These are phyloP conservation scores for Macrostomum lignano DNA, from an alignment of 1,140 invertebrate genomes.

Conservation along the genomic window DNA sequence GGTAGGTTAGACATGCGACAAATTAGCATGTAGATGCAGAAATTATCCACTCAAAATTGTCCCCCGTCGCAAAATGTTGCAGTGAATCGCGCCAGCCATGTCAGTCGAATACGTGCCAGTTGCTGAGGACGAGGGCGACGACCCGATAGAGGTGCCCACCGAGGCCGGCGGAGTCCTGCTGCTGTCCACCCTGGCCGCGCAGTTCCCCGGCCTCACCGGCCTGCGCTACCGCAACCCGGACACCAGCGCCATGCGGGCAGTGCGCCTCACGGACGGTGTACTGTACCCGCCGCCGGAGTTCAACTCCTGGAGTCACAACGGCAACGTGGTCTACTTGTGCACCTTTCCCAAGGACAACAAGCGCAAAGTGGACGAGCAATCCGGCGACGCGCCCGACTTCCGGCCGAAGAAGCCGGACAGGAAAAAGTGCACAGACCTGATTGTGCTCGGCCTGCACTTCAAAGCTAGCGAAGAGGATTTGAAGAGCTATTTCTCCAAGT, in stretches of 20 bases:
- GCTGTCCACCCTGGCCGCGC: slow-evolving; percentile 54
- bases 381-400: no score
- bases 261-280: slow-evolving; percentile 52
- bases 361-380: no score
- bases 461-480: slow-evolving; percentile 29
- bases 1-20: no score
- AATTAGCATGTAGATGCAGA: no score
- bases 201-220: slow-evolving; percentile 69
- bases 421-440: slow-evolving; percentile 71
- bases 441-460: slow-evolving; percentile 42
- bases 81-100: no score
- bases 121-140: slow-evolving; percentile 57
- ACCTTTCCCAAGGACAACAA: no score
- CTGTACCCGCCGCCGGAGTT: slow-evolving; percentile 52
- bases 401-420: slow-evolving; percentile 36
- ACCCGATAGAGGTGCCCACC: slow-evolving; percentile 64
- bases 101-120: no score
- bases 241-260: slow-evolving; percentile 52
- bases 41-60: no score
- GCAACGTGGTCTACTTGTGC: no score
- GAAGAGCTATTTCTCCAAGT: slow-evolving; percentile 29
- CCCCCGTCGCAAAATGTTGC: no score
- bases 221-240: slow-evolving; percentile 65
- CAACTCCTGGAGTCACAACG: no score
- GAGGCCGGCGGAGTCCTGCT: slow-evolving; percentile 59